A percentile compares a stretch with the other conserved stretches of the same genome.
phyloP scores from a whole-genome alignment of 2,113 vertebrate genomes.

The Mirounga angustirostris region DNA sequence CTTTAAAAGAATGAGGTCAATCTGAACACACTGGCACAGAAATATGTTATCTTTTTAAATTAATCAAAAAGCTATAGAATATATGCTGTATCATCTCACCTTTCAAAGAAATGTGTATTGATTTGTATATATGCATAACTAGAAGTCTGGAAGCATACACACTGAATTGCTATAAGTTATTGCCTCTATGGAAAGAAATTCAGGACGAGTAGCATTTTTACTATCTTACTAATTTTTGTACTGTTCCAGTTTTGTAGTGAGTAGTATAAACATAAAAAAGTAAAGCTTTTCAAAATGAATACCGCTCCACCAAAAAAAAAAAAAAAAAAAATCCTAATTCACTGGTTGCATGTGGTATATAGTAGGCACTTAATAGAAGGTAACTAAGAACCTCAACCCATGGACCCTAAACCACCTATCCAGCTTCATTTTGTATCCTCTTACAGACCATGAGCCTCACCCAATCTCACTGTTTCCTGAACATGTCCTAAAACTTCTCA shows the following conservation, averaged over 20 bases:
- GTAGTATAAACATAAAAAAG: not conserved
- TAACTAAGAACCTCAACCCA: not conserved
- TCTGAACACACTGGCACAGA: not conserved
- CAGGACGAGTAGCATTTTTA: not conserved
- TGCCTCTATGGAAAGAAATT: not conserved
- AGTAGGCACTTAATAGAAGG: not conserved
- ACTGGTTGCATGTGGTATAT: not conserved
- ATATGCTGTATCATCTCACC: not conserved
- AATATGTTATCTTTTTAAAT: not conserved
- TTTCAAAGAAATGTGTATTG: not conserved
- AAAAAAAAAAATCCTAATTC: not conserved
- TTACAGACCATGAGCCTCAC: not conserved
- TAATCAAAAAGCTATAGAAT: not conserved
- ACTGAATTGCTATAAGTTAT: not conserved
- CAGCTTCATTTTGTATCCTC: not conserved
- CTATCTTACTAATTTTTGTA: not conserved
- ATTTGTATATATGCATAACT: not conserved
- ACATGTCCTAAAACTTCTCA: not conserved
- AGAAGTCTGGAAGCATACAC: not conserved
- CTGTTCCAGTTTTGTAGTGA: not conserved
- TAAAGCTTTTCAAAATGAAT: not conserved
- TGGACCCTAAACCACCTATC: not conserved
- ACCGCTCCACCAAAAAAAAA: not conserved
- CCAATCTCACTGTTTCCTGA: not conserved
- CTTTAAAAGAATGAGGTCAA: not conserved